These are phyloP conservation scores for Cryptocheilus praepositus DNA, from an alignment of 2,888 invertebrate species.

Conservation along the genomic window DNA sequence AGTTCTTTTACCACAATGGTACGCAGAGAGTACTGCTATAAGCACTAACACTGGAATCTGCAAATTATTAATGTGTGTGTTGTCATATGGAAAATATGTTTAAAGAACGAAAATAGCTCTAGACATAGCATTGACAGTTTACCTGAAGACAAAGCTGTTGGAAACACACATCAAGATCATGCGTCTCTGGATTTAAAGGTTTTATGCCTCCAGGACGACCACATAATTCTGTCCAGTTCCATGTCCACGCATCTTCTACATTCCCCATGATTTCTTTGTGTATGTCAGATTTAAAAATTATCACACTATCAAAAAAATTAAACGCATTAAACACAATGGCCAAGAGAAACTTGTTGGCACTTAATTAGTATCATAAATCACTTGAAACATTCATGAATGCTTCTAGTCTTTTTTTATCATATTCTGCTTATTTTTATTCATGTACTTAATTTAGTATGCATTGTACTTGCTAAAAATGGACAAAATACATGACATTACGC, in stretches of 20 bases:
- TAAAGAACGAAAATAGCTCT: not conserved
- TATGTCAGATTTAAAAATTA: not conserved
- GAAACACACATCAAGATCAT: conserved; percentile 90
- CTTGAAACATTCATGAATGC: too few species aligned
- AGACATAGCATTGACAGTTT: conserved; percentile 11
- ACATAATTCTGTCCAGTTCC: conserved; percentile 87
- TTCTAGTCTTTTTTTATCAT: too few species aligned
- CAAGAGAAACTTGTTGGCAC: too few species aligned
- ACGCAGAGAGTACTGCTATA: conserved; percentile 87
- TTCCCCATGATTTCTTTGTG: conserved; percentile 35
- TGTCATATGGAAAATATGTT: conserved; percentile 9
- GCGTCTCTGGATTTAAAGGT: conserved; percentile 82
- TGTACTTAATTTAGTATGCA: too few species aligned
- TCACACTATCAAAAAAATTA: not conserved
- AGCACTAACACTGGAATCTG: conserved; percentile 85
- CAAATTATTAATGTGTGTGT: conserved; percentile 26
- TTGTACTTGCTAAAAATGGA: too few species aligned
- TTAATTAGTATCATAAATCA: too few species aligned
- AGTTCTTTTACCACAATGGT: conserved; percentile 84
- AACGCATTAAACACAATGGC: not conserved
- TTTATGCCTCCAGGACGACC: conserved; percentile 81
- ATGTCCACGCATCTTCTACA: conserved; percentile 69
- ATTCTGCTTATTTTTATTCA: too few species aligned
- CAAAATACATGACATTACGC: too few species aligned
- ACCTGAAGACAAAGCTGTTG: conserved; percentile 84